Evolutionary conservation across 2,888 invertebrate species (phyloP).

Genomic region (Hydraecia micacea): DNA sequence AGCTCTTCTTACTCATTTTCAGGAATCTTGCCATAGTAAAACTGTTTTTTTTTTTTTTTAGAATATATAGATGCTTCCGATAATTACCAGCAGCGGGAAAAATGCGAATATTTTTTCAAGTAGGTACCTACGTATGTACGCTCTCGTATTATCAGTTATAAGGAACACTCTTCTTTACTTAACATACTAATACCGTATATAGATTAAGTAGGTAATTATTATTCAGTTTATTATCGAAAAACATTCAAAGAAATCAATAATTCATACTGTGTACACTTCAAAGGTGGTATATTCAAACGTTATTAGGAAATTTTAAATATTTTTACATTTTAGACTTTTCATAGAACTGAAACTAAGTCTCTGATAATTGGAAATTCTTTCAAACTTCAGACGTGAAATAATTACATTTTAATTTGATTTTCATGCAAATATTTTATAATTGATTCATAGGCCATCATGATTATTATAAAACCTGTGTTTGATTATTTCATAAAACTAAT

Average conservation of each 20-base stretch:
- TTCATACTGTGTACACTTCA: constrained; percentile 10
- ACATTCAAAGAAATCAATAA: background rate
- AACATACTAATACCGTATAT: background rate
- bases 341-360: constrained; percentile 4
- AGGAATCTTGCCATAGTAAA: background rate
- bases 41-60: background rate
- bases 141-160: background rate
- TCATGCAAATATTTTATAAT: background rate
- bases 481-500: background rate
- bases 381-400: background rate
- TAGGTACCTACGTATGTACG: too few relatives aligned
- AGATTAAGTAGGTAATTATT: background rate
- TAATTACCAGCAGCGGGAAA: background rate
- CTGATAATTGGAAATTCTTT: constrained; percentile 28
- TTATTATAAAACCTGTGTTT: background rate
- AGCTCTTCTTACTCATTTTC: background rate
- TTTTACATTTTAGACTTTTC: constrained; percentile 7
- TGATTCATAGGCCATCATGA: too few relatives aligned
- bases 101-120: too few relatives aligned
- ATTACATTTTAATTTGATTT: constrained; percentile 14
- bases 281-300: constrained; percentile 11
- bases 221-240: background rate
- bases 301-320: constrained; percentile 14
- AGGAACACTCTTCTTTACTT: background rate
- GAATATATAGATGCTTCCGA: background rate